Evolutionary conservation across 2,797 vertebrate genomes (phyloP).

Genomic region (Erpetoichthys calabaricus): DNA sequence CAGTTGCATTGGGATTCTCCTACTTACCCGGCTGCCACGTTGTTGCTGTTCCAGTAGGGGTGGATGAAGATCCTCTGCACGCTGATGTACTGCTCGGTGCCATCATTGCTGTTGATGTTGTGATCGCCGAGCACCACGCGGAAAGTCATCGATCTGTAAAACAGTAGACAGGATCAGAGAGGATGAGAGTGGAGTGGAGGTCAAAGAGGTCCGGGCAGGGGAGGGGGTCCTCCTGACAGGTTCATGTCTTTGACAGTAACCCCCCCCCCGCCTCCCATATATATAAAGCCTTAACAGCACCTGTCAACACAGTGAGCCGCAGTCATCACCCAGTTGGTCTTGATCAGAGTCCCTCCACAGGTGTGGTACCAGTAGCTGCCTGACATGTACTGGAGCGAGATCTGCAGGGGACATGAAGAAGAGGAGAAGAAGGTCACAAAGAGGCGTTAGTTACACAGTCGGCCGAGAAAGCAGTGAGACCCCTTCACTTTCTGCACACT

Average conservation of each 20-base stretch:
- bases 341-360: conserved; percentile 72
- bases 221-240: neutral
- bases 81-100: conserved; percentile 55
- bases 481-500: no score
- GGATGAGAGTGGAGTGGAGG: neutral
- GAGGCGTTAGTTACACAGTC: no score
- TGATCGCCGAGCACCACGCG: conserved; percentile 73
- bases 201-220: neutral
- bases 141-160: conserved; percentile 41
- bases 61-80: conserved; percentile 57
- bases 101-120: conserved; percentile 46
- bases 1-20: no score
- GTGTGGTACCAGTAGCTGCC: conserved; percentile 52
- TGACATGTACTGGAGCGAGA: conserved; percentile 67
- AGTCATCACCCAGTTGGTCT: conserved; percentile 64
- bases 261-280: neutral
- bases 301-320: conserved; percentile 74
- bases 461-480: no score
- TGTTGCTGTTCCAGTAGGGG: conserved; percentile 53
- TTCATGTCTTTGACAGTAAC: neutral
- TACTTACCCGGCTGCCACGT: conserved; percentile 49
- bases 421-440: neutral
- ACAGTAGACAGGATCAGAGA: neutral
- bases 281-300: conserved; percentile 25
- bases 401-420: conserved; percentile 32